Evolutionary conservation across 2,888 invertebrate species (phyloP).

Genomic region (Euplagia quadripunctaria): DNA sequence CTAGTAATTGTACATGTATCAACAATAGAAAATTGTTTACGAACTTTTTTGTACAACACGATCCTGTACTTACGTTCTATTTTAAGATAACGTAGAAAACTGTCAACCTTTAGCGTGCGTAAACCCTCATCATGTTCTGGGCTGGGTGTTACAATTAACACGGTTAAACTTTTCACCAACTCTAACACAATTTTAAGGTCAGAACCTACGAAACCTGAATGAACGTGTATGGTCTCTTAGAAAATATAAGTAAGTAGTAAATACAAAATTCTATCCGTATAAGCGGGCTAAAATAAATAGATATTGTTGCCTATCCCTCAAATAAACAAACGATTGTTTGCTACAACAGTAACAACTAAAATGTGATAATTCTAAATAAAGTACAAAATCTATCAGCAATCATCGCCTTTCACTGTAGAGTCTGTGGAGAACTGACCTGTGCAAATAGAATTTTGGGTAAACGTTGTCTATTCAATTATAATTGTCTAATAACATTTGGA

Average conservation of each 20-base stretch:
- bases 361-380: too few relatives aligned
- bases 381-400: too few relatives aligned
- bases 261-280: neutral
- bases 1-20: too few relatives aligned
- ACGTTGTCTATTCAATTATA: too few relatives aligned
- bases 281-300: neutral
- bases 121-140: constrained; percentile 29
- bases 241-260: constrained; percentile 5
- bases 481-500: too few relatives aligned
- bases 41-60: too few relatives aligned
- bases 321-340: too few relatives aligned
- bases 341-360: too few relatives aligned
- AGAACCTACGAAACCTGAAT: constrained; percentile 25
- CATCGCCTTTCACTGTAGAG: too few relatives aligned
- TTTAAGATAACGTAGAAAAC: constrained; percentile 16
- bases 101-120: constrained; percentile 25
- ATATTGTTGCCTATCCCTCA: neutral
- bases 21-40: too few relatives aligned
- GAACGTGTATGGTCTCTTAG: neutral
- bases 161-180: constrained; percentile 39
- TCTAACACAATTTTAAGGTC: constrained; percentile 24
- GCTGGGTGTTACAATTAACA: constrained; percentile 36
- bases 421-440: too few relatives aligned
- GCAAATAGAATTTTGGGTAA: too few relatives aligned
- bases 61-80: neutral